These are phyloP conservation scores for Protula sp. DNA, from an alignment of 2,888 invertebrate species.

Conservation along the genomic window DNA sequence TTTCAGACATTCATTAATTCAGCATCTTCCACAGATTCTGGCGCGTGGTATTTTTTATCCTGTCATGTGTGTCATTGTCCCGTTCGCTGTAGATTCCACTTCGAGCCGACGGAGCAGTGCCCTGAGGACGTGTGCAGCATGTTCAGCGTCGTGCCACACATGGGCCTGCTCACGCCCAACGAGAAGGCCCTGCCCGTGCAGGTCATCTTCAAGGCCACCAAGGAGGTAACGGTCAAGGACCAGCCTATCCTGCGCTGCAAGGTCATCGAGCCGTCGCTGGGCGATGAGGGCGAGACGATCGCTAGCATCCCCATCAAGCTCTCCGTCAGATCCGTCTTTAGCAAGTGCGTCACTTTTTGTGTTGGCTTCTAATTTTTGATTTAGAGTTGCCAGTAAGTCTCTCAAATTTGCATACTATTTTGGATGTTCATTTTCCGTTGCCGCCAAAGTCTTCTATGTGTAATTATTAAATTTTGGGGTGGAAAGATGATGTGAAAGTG, in stretches of 20 bases:
- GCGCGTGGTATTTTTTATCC: too few species aligned
- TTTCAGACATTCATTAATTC: too few species aligned
- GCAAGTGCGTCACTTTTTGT: slow-evolving; percentile 51
- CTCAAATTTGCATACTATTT: too few species aligned
- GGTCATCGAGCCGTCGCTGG: slow-evolving; percentile 50
- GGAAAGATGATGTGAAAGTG: too few species aligned
- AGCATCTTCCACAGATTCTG: too few species aligned
- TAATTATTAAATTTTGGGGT: too few species aligned
- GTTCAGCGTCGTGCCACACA: slow-evolving; percentile 46
- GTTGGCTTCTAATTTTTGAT: too few species aligned
- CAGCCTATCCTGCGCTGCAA: slow-evolving; percentile 50
- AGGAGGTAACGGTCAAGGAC: slow-evolving; percentile 48
- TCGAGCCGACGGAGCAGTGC: slow-evolving; percentile 39
- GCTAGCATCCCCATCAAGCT: slow-evolving; percentile 54
- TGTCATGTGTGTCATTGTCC: background rate
- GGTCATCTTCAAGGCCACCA: slow-evolving; percentile 45
- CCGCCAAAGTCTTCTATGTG: too few species aligned
- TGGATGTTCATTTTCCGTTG: too few species aligned
- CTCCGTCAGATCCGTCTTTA: slow-evolving; percentile 50
- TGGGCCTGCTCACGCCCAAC: slow-evolving; percentile 39
- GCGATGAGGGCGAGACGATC: slow-evolving; percentile 48
- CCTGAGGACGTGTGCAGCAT: slow-evolving; percentile 40
- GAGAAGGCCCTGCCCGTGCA: slow-evolving; percentile 46
- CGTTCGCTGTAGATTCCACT: slow-evolving; percentile 41
- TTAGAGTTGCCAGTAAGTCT: too few species aligned